Conservation (phyloP, 2,888 invertebrate genomes). For the Agrochola macilenta region DNA sequence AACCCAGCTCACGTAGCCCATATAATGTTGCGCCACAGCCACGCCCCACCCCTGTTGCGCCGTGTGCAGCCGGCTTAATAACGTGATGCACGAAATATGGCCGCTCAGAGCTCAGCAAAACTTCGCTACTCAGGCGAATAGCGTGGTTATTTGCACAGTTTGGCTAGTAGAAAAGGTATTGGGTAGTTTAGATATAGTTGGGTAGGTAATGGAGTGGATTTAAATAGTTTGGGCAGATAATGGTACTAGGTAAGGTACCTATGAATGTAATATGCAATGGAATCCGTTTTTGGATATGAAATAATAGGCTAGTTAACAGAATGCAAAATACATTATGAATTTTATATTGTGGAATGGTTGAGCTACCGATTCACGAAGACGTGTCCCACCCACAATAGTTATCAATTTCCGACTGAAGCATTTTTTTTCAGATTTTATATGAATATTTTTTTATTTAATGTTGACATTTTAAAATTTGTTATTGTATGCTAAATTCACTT, state of each 20-base stretch:
- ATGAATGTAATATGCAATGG: not conserved
- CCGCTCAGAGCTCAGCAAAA: slow-evolving; percentile 42
- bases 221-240: slow-evolving; percentile 11
- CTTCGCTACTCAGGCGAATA: slow-evolving; percentile 36
- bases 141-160: slow-evolving; percentile 38
- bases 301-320: not conserved
- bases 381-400: too few relatives aligned
- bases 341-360: too few relatives aligned
- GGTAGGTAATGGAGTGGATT: not conserved
- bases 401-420: too few relatives aligned
- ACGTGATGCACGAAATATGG: slow-evolving; percentile 74
- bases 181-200: not conserved
- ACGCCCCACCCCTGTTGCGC: slow-evolving; percentile 11
- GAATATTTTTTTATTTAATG: too few relatives aligned
- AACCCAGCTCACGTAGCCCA: slow-evolving; percentile 48
- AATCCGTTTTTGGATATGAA: not conserved
- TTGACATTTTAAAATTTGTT: too few relatives aligned
- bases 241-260: not conserved
- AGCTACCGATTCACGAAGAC: too few relatives aligned
- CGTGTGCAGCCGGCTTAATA: slow-evolving; percentile 62
- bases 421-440: too few relatives aligned
- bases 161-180: slow-evolving; percentile 23
- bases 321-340: not conserved
- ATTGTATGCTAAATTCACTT: too few relatives aligned
- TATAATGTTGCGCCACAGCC: slow-evolving; percentile 30